A percentile compares a stretch with the other conserved stretches of the same genome.
These are phyloP conservation scores for Podocnemis expansa DNA, from an alignment of 2,113 vertebrate genomes.

Conservation along the genomic window DNA sequence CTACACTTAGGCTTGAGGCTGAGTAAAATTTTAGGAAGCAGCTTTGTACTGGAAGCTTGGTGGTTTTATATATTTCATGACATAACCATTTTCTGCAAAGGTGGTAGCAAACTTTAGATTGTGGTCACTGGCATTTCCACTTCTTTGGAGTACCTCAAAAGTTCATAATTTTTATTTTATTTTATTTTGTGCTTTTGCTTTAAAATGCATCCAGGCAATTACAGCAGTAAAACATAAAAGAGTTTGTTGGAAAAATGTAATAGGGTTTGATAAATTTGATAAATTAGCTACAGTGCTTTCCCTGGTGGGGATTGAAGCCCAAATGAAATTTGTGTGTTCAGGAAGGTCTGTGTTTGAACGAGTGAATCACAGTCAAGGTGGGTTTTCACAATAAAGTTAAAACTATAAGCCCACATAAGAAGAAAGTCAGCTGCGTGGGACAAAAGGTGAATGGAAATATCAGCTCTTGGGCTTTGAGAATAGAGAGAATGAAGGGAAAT, in stretches of 20 bases:
- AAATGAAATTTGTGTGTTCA: background rate
- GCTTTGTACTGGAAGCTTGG: constrained; percentile 8
- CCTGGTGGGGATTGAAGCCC: constrained; percentile 9
- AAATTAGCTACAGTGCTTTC: background rate
- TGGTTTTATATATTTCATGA: constrained; percentile 39
- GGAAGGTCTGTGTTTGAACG: constrained; percentile 42
- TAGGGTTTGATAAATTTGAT: background rate
- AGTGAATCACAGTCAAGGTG: background rate
- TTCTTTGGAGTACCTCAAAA: background rate
- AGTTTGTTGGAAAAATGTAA: constrained; percentile 25
- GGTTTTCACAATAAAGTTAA: constrained; percentile 28
- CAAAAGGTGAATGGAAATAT: background rate
- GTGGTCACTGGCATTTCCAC: background rate
- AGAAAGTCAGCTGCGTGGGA: background rate
- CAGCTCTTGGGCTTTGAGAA: background rate
- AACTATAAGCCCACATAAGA: background rate
- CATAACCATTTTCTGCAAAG: constrained; percentile 15
- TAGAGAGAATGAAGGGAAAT: background rate
- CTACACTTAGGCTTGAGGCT: constrained; percentile 29
- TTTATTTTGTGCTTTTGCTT: background rate
- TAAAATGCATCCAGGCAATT: constrained; percentile 23
- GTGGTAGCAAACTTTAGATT: background rate
- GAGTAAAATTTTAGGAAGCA: constrained; percentile 61
- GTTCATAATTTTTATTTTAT: background rate
- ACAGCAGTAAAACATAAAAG: constrained; percentile 25